phyloP scores from a whole-genome alignment of 1,140 invertebrate species.

The Atta colombica region DNA sequence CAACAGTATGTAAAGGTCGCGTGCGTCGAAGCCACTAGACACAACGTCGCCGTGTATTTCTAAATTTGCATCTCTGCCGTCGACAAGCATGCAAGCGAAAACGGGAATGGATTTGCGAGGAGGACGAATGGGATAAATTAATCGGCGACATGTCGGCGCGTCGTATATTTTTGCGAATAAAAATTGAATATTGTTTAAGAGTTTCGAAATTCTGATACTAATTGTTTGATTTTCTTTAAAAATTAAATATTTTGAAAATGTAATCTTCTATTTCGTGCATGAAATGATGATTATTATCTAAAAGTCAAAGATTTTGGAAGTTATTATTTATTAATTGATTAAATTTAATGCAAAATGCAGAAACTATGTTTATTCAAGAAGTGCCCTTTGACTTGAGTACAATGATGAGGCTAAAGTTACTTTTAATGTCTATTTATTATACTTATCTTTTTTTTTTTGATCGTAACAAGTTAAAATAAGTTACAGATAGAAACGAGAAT shows the following conservation, averaged over 20 bases:
- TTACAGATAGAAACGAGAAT: background rate
- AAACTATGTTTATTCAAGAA: background rate
- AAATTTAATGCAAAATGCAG: slow-evolving; percentile 7
- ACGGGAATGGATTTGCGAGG: slow-evolving; percentile 46
- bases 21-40: slow-evolving; percentile 71
- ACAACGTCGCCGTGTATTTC: slow-evolving; percentile 73
- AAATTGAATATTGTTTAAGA: background rate
- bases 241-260: background rate
- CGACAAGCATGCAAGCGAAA: slow-evolving; percentile 71
- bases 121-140: slow-evolving; percentile 44
- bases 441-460: background rate
- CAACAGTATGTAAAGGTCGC: slow-evolving; percentile 61
- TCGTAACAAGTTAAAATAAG: background rate
- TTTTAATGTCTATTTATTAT: background rate
- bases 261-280: background rate
- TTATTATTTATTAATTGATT: background rate
- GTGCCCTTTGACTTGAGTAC: background rate
- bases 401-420: background rate
- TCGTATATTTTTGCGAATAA: slow-evolving; percentile 51
- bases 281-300: background rate
- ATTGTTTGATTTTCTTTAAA: background rate
- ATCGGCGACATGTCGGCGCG: slow-evolving; percentile 67
- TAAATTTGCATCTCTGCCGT: slow-evolving; percentile 72
- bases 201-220: background rate
- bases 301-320: background rate